Evolutionary conservation across 1,140 invertebrate genomes (phyloP).

Genomic region (Leptopilina boulardi): DNA sequence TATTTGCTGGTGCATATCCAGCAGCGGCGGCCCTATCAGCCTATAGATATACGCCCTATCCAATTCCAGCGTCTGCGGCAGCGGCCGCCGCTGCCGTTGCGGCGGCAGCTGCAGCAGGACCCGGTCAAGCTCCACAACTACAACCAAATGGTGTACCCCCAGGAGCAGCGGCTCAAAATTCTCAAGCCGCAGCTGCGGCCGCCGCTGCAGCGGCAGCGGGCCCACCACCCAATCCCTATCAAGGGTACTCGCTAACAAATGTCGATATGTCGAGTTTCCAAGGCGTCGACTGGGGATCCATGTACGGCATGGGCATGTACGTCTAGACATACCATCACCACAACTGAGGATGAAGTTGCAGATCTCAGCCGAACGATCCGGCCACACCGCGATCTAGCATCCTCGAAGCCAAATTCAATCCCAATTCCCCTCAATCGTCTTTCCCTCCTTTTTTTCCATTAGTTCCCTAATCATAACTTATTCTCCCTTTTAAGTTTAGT

Average conservation of each 20-base stretch:
- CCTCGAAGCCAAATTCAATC: conserved; percentile 29
- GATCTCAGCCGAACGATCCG: conserved; percentile 28
- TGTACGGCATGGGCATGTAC: conserved; percentile 95
- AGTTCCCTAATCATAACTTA: neutral
- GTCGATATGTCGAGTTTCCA: conserved; percentile 94
- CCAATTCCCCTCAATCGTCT: neutral
- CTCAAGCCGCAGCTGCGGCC: conserved; percentile 74
- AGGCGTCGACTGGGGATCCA: conserved; percentile 91
- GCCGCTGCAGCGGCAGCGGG: conserved; percentile 78
- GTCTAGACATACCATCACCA: conserved; percentile 81
- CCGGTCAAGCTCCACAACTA: conserved; percentile 73
- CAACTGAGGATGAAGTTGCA: conserved; percentile 9
- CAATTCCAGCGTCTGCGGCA: conserved; percentile 79
- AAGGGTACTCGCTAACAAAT: conserved; percentile 89
- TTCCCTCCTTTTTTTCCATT: conserved; percentile 32
- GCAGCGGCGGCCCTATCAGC: conserved; percentile 77
- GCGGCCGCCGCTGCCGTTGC: conserved; percentile 77
- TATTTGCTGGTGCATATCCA: conserved; percentile 77
- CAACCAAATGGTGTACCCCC: conserved; percentile 73
- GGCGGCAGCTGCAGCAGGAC: conserved; percentile 75
- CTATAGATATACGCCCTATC: conserved; percentile 85
- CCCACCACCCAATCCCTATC: conserved; percentile 83
- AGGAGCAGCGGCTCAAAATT: conserved; percentile 63
- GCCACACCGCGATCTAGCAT: conserved; percentile 18
- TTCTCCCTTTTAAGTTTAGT: neutral